Base-by-base conservation (phyloP, 2,113 vertebrate species). In the Mobula hypostoma region DNA sequence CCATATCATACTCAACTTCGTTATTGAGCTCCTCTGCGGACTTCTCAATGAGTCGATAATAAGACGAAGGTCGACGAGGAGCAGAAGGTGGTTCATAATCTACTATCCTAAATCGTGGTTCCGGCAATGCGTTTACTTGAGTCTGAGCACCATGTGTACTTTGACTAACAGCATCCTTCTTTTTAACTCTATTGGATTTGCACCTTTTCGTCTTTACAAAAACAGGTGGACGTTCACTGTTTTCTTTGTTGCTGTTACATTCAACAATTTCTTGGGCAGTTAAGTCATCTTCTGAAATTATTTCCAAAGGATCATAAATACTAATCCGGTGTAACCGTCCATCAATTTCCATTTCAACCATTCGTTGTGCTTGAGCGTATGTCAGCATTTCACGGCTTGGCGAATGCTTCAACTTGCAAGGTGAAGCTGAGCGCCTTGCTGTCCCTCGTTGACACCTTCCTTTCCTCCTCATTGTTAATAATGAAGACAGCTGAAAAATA, bases 1-100 rank as follows among this genome's bases (percentile, higher is more conserved):
- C 99, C 99, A 99, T 99, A 96, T 99, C 99, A 2, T 99, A 99
- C 93, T 99, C 99, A 0, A 99, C 99, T 95, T 99, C 99, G 0
- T 98, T 97, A 77, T 99, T 98, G 48, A 99, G 97, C 96, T 99
- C 98, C 96, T 99, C 98, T 0, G 98, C 96, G 0, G 98, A 99
- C 95, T 98, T 99, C 95, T 99, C 98, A 19, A 97, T 95, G 87
- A 97, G 99, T 95, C 97, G 98, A 95, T 98, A 99, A 96, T 98
- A 99, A 36, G 96, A 76, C 0, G 97, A 96, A 6, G 98, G 97
- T 80, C 98, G 97, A 94, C 97, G 95, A 8, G 98, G 98, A 29
- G 98, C 98, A 0, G 98, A 97, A 0, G 98, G 98, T 0, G 98
- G 98, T 95, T 98, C 98, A 94, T 99, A 99, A 92, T 99, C 99